phyloP scores from a whole-genome alignment of 2,113 vertebrate genomes.

The Sardina pilchardus region DNA sequence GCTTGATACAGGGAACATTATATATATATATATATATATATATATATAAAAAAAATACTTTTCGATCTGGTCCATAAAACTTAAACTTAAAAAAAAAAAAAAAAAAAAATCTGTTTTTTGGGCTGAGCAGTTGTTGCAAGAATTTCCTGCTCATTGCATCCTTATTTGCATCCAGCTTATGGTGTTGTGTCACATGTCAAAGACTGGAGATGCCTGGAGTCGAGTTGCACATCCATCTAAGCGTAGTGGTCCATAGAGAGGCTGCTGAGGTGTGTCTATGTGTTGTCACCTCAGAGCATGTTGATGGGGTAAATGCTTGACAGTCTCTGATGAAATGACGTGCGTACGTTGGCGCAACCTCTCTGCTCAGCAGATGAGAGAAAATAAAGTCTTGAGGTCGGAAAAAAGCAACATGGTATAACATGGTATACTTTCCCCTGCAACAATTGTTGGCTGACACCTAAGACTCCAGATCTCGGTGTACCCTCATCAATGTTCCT shows the following conservation, averaged over 20 bases:
- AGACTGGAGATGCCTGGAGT: not conserved
- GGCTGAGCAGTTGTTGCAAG: not conserved
- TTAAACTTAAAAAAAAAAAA: not conserved
- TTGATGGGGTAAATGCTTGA: not conserved
- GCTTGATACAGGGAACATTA: no score
- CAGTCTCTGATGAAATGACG: conserved; percentile 1
- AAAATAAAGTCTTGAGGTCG: not conserved
- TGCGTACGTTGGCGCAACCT: not conserved
- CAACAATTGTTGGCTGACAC: not conserved
- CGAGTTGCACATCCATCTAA: not conserved
- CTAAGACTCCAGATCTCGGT: not conserved
- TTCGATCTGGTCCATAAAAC: not conserved
- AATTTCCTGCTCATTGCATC: not conserved
- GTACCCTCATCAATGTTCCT: conserved; percentile 37
- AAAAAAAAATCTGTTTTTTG: not conserved
- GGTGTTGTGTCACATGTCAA: conserved; percentile 4
- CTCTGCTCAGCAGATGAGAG: not conserved
- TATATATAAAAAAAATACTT: not conserved
- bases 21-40: no score
- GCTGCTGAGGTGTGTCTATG: not conserved
- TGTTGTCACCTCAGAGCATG: not conserved
- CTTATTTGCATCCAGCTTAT: not conserved
- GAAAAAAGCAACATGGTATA: not conserved
- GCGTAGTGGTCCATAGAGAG: not conserved
- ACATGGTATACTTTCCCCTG: not conserved